Evolutionary conservation across 2,797 vertebrate genomes (phyloP).

Genomic region (Ctenosaura bakeri): DNA sequence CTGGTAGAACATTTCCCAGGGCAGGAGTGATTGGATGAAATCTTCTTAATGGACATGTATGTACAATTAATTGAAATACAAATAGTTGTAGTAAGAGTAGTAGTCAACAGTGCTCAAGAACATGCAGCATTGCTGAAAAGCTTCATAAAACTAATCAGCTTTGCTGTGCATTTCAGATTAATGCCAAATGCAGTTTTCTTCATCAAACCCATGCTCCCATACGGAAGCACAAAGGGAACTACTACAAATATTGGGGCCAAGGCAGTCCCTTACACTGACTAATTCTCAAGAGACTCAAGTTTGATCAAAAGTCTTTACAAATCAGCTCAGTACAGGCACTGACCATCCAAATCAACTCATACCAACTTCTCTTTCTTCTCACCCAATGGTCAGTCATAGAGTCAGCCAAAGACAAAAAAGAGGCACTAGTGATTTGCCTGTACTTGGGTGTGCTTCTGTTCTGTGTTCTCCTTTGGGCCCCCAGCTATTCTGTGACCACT

Average conservation of each 20-base stretch:
- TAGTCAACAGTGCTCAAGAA: conserved; percentile 4
- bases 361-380: neutral
- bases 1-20: neutral
- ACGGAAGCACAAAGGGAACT: neutral
- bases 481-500: neutral
- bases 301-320: neutral
- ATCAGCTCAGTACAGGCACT: neutral
- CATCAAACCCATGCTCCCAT: neutral
- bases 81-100: neutral
- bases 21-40: neutral
- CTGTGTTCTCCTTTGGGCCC: neutral
- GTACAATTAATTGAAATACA: conserved; percentile 17
- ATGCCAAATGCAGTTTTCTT: neutral
- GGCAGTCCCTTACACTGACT: neutral
- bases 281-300: neutral
- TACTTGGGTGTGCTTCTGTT: neutral
- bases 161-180: conserved; percentile 19
- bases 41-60: conserved; percentile 1
- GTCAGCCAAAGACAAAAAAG: conserved; percentile 3
- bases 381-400: neutral
- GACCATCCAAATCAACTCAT: conserved; percentile 1
- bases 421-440: neutral
- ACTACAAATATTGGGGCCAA: neutral
- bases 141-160: neutral
- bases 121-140: neutral